A percentile compares a stretch with the other conserved stretches of the same genome.
phyloP scores from a whole-genome alignment of 2,888 invertebrate species.

The Ennomos erosarius region DNA sequence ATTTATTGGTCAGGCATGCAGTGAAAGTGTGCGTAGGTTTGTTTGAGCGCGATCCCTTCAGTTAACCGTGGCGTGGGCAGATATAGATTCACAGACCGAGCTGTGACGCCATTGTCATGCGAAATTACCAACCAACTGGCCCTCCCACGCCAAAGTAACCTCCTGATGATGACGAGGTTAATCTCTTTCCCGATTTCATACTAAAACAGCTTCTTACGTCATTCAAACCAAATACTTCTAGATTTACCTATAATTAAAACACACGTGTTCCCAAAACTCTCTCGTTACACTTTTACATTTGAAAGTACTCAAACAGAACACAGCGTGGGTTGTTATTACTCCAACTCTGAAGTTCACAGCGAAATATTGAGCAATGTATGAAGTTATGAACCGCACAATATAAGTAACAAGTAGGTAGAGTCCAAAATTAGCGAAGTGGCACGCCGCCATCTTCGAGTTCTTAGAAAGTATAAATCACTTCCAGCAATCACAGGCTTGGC shows the following conservation, averaged over 20 bases:
- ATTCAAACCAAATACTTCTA: neutral
- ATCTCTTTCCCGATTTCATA: conserved; percentile 4
- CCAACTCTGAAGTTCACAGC: conserved; percentile 26
- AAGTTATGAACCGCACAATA: conserved; percentile 34
- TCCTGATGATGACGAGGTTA: neutral
- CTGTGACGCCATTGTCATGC: conserved; percentile 30
- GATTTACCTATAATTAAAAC: conserved; percentile 18
- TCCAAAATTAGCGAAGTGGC: conserved; percentile 52
- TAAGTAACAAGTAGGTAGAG: conserved; percentile 42
- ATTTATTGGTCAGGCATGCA: conserved; percentile 43
- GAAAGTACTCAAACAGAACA: conserved; percentile 20
- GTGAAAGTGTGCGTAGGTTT: conserved; percentile 44
- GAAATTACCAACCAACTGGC: conserved; percentile 20
- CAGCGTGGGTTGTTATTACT: conserved; percentile 33
- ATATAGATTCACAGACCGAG: conserved; percentile 32
- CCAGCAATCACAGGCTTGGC: conserved; percentile 45
- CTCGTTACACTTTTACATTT: conserved; percentile 18
- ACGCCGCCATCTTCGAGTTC: conserved; percentile 47
- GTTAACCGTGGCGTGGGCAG: conserved; percentile 34
- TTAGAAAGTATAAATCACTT: conserved; percentile 55
- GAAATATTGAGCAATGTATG: conserved; percentile 29
- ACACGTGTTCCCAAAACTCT: conserved; percentile 9
- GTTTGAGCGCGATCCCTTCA: conserved; percentile 29
- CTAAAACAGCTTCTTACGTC: conserved; percentile 8
- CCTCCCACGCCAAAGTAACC: conserved; percentile 36